phyloP scores from a whole-genome alignment of 2,113 vertebrate species.

The Sinocyclocheilus maitianheensis region DNA sequence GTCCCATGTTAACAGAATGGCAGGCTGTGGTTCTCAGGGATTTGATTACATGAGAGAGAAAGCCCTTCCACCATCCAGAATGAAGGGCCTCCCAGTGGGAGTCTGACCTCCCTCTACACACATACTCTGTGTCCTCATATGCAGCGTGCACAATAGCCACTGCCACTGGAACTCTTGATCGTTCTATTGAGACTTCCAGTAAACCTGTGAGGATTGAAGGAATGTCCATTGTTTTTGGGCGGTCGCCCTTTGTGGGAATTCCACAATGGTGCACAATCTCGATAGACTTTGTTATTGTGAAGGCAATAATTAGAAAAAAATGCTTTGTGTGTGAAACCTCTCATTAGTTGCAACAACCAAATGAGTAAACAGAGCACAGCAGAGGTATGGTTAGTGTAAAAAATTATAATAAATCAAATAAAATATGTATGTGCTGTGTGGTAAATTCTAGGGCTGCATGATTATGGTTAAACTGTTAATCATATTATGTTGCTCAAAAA shows the following conservation, averaged over 20 bases:
- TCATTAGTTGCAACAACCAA: conserved; percentile 15
- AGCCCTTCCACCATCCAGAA: conserved; percentile 63
- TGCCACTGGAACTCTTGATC: conserved; percentile 71
- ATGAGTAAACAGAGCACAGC: neutral
- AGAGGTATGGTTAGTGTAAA: neutral
- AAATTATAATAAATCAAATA: neutral
- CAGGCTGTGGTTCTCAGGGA: conserved; percentile 67
- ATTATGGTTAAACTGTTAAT: too few species aligned
- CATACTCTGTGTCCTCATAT: conserved; percentile 55
- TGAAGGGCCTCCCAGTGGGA: conserved; percentile 68
- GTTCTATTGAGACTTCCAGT: conserved; percentile 64
- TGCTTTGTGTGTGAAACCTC: conserved; percentile 1
- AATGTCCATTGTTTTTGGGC: conserved; percentile 77
- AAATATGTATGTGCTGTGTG: neutral
- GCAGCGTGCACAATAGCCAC: conserved; percentile 68
- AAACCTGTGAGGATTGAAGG: conserved; percentile 72
- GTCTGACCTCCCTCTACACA: conserved; percentile 50
- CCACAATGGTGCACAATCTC: conserved; percentile 66
- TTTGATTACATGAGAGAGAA: conserved; percentile 69
- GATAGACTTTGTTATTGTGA: conserved; percentile 65
- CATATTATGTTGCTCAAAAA: too few species aligned
- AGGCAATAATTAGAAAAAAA: conserved; percentile 28
- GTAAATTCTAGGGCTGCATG: neutral
- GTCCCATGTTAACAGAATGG: conserved; percentile 42
- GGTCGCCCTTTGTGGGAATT: conserved; percentile 75